Base-by-base conservation (phyloP, 1,140 invertebrate species). In the Elymnias hypermnestra region DNA sequence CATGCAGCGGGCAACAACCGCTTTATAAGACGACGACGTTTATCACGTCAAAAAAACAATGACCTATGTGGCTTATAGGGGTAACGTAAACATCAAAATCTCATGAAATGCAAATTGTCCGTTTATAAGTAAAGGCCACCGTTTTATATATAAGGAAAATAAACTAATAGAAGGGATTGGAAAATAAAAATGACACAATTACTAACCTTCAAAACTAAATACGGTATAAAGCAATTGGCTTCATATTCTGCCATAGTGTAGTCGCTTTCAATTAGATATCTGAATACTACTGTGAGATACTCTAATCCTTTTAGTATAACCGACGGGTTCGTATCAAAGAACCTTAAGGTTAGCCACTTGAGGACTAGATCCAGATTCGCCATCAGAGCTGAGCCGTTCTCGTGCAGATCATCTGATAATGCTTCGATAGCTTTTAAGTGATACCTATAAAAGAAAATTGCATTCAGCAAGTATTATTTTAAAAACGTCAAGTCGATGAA, bases 271-370 rank as follows among this genome's bases (percentile, higher is more conserved):
- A 93, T 92, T 2, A 98, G 87, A 57, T 92, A 88, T 46, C 90
- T 90, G 74, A 99, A 98, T 10, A 98, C 92, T 19, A 89, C 81
- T 42, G 92, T 90, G 4, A 98, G 85, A 86, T 98, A 98, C 58
- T 99, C 97, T 36, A 99, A 85, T 29, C 94, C 95, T 89, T 97
- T 97, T 38, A 98, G 88, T 18, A 99, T 88, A 17, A 99, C 97
- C 14, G 96, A 97, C 10, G 98, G 97, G 88, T 99, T 99, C 5
- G 98, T 99, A 87, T 99, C 98, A 66, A 98, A 99, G 82, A 99
- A 99, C 53, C 97, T 88, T 8, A 99, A 76, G 0, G 97, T 98
- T 48, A 98, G 75, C 98, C 98, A 99, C 79, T 98, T 98, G 6
- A 99, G 87, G 46, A 99, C 93, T 25, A 99, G 86, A 88, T 99